Evolutionary conservation across 2,113 vertebrate species (phyloP), one percentile per base, ranked within the genome.

Genomic region (Hemicordylus capensis): DNA sequence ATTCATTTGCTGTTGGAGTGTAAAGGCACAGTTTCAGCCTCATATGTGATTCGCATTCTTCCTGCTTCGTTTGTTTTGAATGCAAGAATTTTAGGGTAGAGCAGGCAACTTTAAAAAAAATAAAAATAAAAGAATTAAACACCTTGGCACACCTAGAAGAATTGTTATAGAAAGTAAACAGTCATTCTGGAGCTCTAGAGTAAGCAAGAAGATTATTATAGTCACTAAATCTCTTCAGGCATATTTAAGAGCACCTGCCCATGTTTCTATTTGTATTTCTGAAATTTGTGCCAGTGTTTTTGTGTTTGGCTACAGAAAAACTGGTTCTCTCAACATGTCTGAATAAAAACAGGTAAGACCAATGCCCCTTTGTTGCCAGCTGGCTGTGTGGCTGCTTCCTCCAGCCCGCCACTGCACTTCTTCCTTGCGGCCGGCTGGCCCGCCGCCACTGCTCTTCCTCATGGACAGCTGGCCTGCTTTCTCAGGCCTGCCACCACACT

Each of bases 281-380:
- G 72, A 81, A 90, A 80, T 76, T 17, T 83, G 66, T 89, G 76
- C 75, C 63, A 74, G 67, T 56, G 44, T 86, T 76, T 80, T 85
- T 89, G 79, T 76, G 83, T 78, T 58, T 83, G 46, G 44, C 31
- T 76, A 86, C 89, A 82, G 89, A 94, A 91, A 92, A 94, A 90
- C 90, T 91, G 88, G 91, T 94, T 89, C 83, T 94, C 87, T 77
- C 22, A 79, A 74, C 44, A 80, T 85, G 86, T 87, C 58, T 85
- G 88, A 87, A 82, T 85, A 80, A 91, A 87, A 88, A 6, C 1
- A 56, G n/a, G n/a, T n/a, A n/a, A n/a, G n/a, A n/a, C n/a, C n/a
- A n/a, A n/a, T n/a, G n/a, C n/a, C n/a, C n/a, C n/a, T n/a, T n/a
- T n/a, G n/a, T n/a, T n/a, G n/a, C n/a, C n/a, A n/a, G n/a, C n/a